Evolutionary conservation across 1,140 invertebrate species (phyloP).

Genomic region (Drosophila athabasca): DNA sequence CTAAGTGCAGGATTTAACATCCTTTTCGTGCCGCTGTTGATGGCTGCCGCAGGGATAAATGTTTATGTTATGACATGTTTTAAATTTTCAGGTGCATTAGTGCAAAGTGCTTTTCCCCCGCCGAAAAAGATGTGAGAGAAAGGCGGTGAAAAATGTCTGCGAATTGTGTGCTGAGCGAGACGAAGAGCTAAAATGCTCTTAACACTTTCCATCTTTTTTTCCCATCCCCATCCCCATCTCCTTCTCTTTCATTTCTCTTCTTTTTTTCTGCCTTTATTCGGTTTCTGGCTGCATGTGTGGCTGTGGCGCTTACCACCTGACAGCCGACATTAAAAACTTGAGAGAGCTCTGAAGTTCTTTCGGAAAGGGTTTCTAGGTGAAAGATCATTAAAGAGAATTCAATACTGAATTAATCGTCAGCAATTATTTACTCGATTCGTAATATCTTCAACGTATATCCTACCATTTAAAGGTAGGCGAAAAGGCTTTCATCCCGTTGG

Average conservation of each 20-base stretch:
- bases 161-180: slow-evolving; percentile 38
- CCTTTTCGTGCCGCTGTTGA: slow-evolving; percentile 50
- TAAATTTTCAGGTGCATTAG: slow-evolving; percentile 81
- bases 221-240: too few species aligned
- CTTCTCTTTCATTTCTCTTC: not conserved
- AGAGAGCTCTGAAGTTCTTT: slow-evolving; percentile 13
- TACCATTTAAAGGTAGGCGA: too few species aligned
- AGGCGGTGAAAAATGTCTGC: slow-evolving; percentile 64
- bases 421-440: too few species aligned
- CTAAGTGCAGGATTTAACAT: slow-evolving; percentile 44
- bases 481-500: not conserved
- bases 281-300: slow-evolving; percentile 1
- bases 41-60: slow-evolving; percentile 61
- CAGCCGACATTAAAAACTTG: slow-evolving; percentile 13
- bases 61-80: slow-evolving; percentile 82
- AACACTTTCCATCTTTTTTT: slow-evolving; percentile 69
- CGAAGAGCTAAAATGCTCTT: slow-evolving; percentile 76
- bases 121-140: slow-evolving; percentile 61
- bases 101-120: slow-evolving; percentile 75
- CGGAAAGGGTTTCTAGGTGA: not conserved
- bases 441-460: too few species aligned
- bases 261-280: slow-evolving; percentile 16
- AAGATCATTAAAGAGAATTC: not conserved
- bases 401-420: not conserved
- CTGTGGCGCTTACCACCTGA: slow-evolving; percentile 42